Conservation (phyloP, 1,140 invertebrate genomes). For the Holcopasites calliopsidis region DNA sequence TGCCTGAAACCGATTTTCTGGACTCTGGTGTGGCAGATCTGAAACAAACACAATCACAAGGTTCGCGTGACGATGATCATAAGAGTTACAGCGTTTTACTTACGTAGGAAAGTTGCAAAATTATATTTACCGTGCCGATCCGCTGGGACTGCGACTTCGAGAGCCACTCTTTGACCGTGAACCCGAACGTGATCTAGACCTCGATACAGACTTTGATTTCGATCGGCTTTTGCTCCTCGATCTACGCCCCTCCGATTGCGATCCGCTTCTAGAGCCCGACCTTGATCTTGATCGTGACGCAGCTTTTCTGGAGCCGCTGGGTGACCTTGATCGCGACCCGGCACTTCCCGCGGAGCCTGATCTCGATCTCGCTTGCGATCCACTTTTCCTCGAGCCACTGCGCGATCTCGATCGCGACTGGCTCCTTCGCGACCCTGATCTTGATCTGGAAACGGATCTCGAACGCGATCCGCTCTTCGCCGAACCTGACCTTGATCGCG, state of each 20-base stretch:
- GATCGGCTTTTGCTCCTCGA: slow-evolving; percentile 62
- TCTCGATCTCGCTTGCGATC: slow-evolving; percentile 64
- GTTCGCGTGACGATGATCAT: neutral
- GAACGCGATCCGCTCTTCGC: slow-evolving; percentile 65
- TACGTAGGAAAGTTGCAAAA: neutral
- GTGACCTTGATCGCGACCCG: slow-evolving; percentile 67
- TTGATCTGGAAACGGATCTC: slow-evolving; percentile 22
- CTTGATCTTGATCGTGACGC: slow-evolving; percentile 61
- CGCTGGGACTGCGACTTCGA: slow-evolving; percentile 75
- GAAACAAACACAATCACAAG: slow-evolving; percentile 15
- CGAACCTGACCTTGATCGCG: slow-evolving; percentile 61
- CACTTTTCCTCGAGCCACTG: slow-evolving; percentile 62
- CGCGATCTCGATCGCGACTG: slow-evolving; percentile 65
- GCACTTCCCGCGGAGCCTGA: slow-evolving; percentile 50
- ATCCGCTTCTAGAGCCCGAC: slow-evolving; percentile 68
- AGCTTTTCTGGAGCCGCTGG: slow-evolving; percentile 63
- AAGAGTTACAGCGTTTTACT: too few species aligned
- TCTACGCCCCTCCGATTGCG: slow-evolving; percentile 70
- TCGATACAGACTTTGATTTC: slow-evolving; percentile 68
- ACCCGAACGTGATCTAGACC: slow-evolving; percentile 68
- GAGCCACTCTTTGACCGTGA: slow-evolving; percentile 77
- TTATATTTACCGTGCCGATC: slow-evolving; percentile 74
- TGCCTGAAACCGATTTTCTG: slow-evolving; percentile 75
- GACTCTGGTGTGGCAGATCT: slow-evolving; percentile 76
- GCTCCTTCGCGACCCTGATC: slow-evolving; percentile 65